Conservation (phyloP, 2,888 invertebrate genomes). For the Campaea margaritaria region DNA sequence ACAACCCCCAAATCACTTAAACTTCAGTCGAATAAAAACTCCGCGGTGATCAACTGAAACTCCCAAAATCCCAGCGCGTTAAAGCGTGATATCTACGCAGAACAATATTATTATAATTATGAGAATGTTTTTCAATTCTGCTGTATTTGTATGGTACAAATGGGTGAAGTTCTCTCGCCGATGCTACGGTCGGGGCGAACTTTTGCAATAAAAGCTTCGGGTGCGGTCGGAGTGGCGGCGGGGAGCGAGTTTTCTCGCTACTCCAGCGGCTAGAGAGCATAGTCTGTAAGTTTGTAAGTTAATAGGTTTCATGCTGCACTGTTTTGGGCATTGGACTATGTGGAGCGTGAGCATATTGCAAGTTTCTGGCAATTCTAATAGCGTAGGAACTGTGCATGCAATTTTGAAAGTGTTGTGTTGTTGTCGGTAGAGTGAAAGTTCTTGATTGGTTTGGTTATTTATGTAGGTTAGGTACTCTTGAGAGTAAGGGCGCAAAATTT, state of each 20-base stretch:
- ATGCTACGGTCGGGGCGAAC: slow-evolving; percentile 59
- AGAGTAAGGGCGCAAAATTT: too few relatives aligned
- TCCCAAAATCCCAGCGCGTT: slow-evolving; percentile 17
- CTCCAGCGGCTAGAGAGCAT: too few relatives aligned
- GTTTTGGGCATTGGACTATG: not conserved
- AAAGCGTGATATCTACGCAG: slow-evolving; percentile 22
- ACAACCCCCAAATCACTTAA: not conserved
- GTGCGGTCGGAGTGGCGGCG: slow-evolving; percentile 43
- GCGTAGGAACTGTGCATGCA: not conserved
- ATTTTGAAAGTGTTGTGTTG: not conserved
- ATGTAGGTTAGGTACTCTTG: too few relatives aligned
- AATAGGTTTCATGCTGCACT: not conserved
- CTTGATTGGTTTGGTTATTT: not conserved
- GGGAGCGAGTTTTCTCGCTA: not conserved
- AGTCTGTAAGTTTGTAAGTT: not conserved
- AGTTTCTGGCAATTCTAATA: not conserved
- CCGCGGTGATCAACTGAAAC: not conserved
- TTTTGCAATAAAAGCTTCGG: slow-evolving; percentile 71
- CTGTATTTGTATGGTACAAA: slow-evolving; percentile 70
- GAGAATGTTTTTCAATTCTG: slow-evolving; percentile 66
- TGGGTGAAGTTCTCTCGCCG: slow-evolving; percentile 49
- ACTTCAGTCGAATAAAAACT: slow-evolving; percentile 1
- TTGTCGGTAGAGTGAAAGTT: not conserved
- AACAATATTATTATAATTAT: slow-evolving; percentile 45
- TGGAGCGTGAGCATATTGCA: not conserved